Evolutionary conservation across 2,888 invertebrate genomes (phyloP), one percentile per base, ranked within the genome.

Genomic region (Melanostoma mellinum): DNA sequence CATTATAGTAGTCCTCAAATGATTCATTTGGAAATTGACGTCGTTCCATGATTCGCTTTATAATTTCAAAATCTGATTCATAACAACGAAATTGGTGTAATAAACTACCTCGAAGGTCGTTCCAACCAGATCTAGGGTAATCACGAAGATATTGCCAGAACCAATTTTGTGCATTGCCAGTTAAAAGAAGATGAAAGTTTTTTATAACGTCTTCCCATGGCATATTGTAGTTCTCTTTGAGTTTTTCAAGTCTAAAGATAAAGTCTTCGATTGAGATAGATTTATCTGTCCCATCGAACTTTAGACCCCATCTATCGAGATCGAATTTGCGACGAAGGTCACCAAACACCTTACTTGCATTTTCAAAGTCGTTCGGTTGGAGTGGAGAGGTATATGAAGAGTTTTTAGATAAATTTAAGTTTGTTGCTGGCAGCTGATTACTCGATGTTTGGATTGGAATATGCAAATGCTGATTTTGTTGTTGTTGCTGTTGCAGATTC

Each of bases 101-200:
- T 6, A 38, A 38, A 36, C 55, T 20, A 6, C 38, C 3, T 2
- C 55, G 55, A 6, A 55, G 38, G 4, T 38, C 36, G 3, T 38
- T 38, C 55, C 55, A 55, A 9, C 20, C 55, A 5, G 38, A 4
- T 9, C 55, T 36, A 38, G 55, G 38, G 6, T 55, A 10, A 2
- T 32, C 8, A 20, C 61, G 46, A 2, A 61, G 36, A 20, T 61
- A 61, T 48, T 61, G 61, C 61, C 61, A 61, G 10, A 48, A 61
- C 61, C 46, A 65, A 3, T 50, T 52, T 6, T 52, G 50, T 4
- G 50, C 65, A 30, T 9, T 36, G 10, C 50, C 50, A 9, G 50
- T 9, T 6, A 65, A 38, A 10, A 65, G 36, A 1, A 50, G 40
- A 32, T 65, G 40, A 6, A 65, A 52, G 4, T 65, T 65, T 52